Evolutionary conservation across 2,113 vertebrate genomes (phyloP).

Genomic region (Laticauda laticaudata): DNA sequence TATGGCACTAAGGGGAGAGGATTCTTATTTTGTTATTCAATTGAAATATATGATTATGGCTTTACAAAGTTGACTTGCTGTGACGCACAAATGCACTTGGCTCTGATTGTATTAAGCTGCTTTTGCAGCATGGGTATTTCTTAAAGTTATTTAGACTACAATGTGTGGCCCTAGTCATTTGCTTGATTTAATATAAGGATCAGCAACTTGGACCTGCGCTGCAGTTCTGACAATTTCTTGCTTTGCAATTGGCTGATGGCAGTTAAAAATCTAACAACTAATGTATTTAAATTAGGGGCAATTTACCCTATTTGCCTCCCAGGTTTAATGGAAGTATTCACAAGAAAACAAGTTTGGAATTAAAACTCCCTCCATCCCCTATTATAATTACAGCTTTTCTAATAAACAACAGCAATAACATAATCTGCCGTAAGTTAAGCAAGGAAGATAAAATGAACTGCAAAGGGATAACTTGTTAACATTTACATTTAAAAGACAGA

Average conservation of each 20-base stretch:
- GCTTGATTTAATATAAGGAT: not conserved
- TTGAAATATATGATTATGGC: conserved; percentile 1
- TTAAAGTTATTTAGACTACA: not conserved
- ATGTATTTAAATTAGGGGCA: not conserved
- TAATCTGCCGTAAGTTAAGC: not conserved
- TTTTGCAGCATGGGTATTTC: not conserved
- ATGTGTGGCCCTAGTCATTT: not conserved
- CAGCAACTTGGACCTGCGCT: not conserved
- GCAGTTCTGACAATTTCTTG: not conserved
- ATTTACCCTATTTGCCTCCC: not conserved
- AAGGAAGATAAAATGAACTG: not conserved
- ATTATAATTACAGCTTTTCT: not conserved
- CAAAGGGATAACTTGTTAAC: not conserved
- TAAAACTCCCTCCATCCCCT: not conserved
- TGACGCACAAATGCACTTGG: not conserved
- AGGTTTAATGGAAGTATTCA: not conserved
- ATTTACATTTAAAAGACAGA: not conserved
- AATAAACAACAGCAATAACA: not conserved
- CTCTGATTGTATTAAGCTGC: not conserved
- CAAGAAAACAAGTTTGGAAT: not conserved
- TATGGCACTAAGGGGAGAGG: not conserved
- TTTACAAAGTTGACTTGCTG: conserved; percentile 13
- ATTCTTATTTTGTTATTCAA: conserved; percentile 8
- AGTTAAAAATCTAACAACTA: not conserved
- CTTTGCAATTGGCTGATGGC: not conserved